Percentiles rank a stretch among this genome's conserved stretches.
Evolutionary conservation across 2,797 vertebrate species (phyloP).

Genomic region (Mus caroli): DNA sequence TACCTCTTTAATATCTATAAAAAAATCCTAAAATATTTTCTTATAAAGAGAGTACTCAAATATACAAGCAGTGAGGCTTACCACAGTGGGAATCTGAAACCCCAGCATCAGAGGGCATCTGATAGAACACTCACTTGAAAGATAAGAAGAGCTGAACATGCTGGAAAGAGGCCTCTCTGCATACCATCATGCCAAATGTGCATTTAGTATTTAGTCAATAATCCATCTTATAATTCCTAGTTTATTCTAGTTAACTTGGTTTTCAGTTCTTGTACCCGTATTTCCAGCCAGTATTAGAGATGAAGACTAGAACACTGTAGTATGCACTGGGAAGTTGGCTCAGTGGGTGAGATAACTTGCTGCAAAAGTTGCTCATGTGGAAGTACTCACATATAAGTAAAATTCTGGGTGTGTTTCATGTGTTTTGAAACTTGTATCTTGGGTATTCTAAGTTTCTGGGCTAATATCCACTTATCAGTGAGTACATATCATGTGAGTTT

Average conservation of each 20-base stretch:
- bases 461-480: too few species aligned
- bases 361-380: not conserved
- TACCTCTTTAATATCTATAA: constrained; percentile 37
- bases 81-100: not conserved
- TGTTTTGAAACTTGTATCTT: too few species aligned
- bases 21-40: constrained; percentile 48
- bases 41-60: not conserved
- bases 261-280: not conserved
- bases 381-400: not conserved
- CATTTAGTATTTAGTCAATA: not conserved
- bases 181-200: not conserved
- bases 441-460: too few species aligned
- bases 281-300: not conserved
- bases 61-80: not conserved
- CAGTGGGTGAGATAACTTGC: not conserved
- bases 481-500: too few species aligned
- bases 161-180: not conserved
- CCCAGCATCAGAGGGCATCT: not conserved
- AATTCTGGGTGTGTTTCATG: not conserved
- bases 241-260: not conserved
- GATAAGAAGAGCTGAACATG: not conserved
- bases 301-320: not conserved
- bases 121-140: not conserved
- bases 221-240: not conserved
- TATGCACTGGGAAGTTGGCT: not conserved